Conservation (phyloP, 2,888 invertebrate species). For the Nemapogon koenigi region DNA sequence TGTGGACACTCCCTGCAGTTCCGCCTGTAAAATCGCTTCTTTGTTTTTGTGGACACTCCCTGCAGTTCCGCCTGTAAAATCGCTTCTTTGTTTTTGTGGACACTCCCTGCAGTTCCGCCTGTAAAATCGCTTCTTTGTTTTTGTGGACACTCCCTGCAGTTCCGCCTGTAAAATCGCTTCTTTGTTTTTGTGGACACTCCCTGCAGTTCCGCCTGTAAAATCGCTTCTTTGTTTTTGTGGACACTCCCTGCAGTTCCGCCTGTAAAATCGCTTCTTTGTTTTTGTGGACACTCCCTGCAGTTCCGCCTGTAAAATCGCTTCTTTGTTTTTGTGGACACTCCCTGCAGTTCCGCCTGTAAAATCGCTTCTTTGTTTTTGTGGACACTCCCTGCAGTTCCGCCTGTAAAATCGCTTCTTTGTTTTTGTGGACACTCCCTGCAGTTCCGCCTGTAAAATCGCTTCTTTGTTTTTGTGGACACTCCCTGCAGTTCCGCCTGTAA, state of each 20-base stretch:
- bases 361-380: neutral
- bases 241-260: neutral
- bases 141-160: neutral
- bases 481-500: neutral
- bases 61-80: neutral
- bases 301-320: neutral
- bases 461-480: neutral
- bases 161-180: neutral
- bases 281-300: neutral
- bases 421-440: neutral
- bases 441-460: neutral
- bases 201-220: neutral
- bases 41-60: neutral
- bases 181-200: neutral
- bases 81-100: neutral
- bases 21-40: neutral
- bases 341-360: neutral
- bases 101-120: neutral
- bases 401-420: neutral
- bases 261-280: slow-evolving; percentile 1
- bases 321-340: neutral
- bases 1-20: neutral
- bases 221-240: neutral
- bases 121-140: neutral
- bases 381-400: neutral